phyloP scores from a whole-genome alignment of 2,797 vertebrate species.

The Denticeps clupeoides region DNA sequence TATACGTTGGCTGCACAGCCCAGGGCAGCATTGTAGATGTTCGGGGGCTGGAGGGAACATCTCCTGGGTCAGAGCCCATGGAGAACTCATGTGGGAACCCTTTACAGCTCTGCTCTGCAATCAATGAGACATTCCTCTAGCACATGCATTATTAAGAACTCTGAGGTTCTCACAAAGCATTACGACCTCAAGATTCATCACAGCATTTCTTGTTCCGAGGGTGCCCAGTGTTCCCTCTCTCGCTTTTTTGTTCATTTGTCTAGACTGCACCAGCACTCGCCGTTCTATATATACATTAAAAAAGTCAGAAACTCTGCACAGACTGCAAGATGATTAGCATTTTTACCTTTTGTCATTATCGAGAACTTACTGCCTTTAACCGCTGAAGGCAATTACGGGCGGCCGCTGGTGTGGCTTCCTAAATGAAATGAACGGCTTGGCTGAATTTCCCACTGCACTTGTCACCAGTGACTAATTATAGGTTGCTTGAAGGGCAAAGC shows the following conservation, averaged over 20 bases:
- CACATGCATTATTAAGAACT: conserved; percentile 62
- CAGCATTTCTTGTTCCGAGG: conserved; percentile 11
- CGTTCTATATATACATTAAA: too few relatives aligned
- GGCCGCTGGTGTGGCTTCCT: too few relatives aligned
- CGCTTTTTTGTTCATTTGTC: conserved; percentile 5
- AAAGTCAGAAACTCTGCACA: too few relatives aligned
- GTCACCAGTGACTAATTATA: conserved; percentile 32
- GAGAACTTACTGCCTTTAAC: too few relatives aligned
- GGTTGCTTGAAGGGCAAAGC: conserved; percentile 16
- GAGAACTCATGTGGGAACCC: conserved; percentile 38
- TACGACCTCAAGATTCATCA: conserved; percentile 44
- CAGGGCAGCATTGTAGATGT: conserved; percentile 50
- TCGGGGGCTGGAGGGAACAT: conserved; percentile 33
- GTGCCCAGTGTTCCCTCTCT: conserved; percentile 2
- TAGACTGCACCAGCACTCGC: too few relatives aligned
- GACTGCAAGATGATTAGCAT: too few relatives aligned
- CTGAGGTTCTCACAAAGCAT: conserved; percentile 45
- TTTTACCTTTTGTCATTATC: too few relatives aligned
- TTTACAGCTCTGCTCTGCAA: conserved; percentile 44
- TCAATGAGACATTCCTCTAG: conserved; percentile 53
- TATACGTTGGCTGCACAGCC: conserved; percentile 35
- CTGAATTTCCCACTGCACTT: conserved; percentile 24
- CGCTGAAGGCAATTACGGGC: too few relatives aligned
- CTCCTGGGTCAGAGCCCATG: conserved; percentile 31
- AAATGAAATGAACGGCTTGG: too few relatives aligned